Base-by-base conservation (phyloP, 2,888 invertebrate species). In the Phymatocera aterrima region DNA sequence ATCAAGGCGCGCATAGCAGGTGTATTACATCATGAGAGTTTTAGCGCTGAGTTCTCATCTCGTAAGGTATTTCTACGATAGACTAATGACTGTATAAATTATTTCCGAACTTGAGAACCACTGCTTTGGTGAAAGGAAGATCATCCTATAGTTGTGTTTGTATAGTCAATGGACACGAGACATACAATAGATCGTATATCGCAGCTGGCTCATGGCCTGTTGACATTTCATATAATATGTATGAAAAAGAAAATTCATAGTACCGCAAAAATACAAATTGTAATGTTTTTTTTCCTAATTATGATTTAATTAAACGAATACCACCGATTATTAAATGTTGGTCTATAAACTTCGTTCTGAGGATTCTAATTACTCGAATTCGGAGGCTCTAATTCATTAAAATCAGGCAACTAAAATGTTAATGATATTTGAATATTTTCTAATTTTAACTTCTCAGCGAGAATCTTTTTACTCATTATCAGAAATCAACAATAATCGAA, bases 91-190 rank as follows among this genome's bases (percentile, higher is more conserved):
- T n/a, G 18, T 60, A 72, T 54, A 65, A 78, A 80, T 81, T 80
- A 79, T 82, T 79, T 74, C n/a, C 1, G 21, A 28, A 60, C 4
- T 77, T 78, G 77, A 81, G 82, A 81, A 81, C 78, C 82, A 24
- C 84, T 81, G 80, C n/a, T n/a, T n/a, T 78, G 82, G 85, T 84
- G 87, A 87, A 87, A 87, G 86, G 85, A 84, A 83, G 82, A 83
- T 79, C 78, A 77, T 28, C 46, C 78, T 72, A 72, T 57, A 57
- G 57, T 51, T 51, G 51, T 72, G 34, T 72, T 72, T 51, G 51
- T 72, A 51, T 15, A 75, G 75, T 75, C 75, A 75, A 75, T 54
- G 60, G 40, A 60, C 54, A 43, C 43, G 43, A 24, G 54, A 57
- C 18, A 60, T 28, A 60, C 75, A 60, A 75, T 75, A 18, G 51